Evolutionary conservation across 2,888 invertebrate species (phyloP).

Genomic region (Brachyopa scutellaris): DNA sequence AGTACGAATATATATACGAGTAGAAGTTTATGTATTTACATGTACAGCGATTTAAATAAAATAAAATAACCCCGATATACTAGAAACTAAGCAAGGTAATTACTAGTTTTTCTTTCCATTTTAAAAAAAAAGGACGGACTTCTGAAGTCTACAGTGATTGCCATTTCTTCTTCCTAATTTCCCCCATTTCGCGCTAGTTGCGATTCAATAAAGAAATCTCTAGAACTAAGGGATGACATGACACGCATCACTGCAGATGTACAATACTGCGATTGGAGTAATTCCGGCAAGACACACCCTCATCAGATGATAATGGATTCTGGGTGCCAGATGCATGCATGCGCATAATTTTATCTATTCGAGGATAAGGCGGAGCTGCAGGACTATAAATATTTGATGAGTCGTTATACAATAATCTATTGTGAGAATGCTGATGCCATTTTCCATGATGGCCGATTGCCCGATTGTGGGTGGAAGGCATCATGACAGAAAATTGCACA

Average conservation of each 20-base stretch:
- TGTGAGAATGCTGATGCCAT: neutral
- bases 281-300: slow-evolving; percentile 11
- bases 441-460: neutral
- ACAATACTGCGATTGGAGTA: neutral
- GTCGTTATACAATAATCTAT: slow-evolving; percentile 7
- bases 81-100: neutral
- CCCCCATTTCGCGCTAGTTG: no score
- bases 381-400: slow-evolving; percentile 11
- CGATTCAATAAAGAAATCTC: no score
- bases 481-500: no score
- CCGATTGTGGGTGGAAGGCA: neutral
- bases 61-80: neutral
- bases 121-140: no score
- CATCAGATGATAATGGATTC: neutral
- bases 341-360: slow-evolving; percentile 15
- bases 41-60: neutral
- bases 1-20: neutral
- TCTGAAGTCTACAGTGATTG: no score
- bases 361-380: slow-evolving; percentile 30
- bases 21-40: no score
- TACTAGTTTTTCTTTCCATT: no score
- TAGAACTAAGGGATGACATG: neutral
- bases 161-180: no score
- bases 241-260: neutral
- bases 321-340: slow-evolving; percentile 9